Evolutionary conservation across 2,888 invertebrate genomes (phyloP), one percentile per base, ranked within the genome.

Genomic region (Carcina quercana): DNA sequence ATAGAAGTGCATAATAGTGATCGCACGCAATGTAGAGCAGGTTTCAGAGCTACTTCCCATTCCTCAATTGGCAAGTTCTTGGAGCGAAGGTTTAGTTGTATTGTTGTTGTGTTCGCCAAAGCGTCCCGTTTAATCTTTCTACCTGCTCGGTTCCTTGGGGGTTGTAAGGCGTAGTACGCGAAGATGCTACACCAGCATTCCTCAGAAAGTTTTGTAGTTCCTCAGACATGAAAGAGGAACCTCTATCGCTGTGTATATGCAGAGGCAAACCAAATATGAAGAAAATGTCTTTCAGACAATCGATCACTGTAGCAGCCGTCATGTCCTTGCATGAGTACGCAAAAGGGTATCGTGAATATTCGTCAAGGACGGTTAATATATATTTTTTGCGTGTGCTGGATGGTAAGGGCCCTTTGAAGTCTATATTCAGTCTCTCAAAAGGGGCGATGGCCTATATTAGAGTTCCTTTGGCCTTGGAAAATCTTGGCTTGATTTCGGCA

Each of bases 381-480:
- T 30, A 43, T 20, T 27, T 35, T 15, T 41, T 42, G 6, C 15
- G 25, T 13, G 32, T 31, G 13, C 29, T 30, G 5, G 38, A 30
- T 5, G 43, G 43, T 4, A 47, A 5, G 6, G 47, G 38, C 2
- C 43, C 42, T 26, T 47, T 44, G 25, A 42, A 47, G 28, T 42
- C 47, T 8, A 42, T 35, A 17, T 14, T 39, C 15, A 43, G 20
- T 3, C 24, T 22, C 10, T 27, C 14, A 12, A 28, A 17, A 2
- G 30, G 28, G 20, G 22, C 14, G 5, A 5, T 6, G 2, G 28
- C 30, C 27, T 21, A 30, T 14, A 19, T 35, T 8, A 26, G 34
- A 3, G 19, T 13, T 13, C 34, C 34, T 7, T 35, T 12, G 5
- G 28, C 21, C 21, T 28, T 15, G 5, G 12, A 8, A 25, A 14